These are phyloP conservation scores for Columba guinea DNA, from an alignment of 2,797 vertebrate genomes.

Conservation along the genomic window DNA sequence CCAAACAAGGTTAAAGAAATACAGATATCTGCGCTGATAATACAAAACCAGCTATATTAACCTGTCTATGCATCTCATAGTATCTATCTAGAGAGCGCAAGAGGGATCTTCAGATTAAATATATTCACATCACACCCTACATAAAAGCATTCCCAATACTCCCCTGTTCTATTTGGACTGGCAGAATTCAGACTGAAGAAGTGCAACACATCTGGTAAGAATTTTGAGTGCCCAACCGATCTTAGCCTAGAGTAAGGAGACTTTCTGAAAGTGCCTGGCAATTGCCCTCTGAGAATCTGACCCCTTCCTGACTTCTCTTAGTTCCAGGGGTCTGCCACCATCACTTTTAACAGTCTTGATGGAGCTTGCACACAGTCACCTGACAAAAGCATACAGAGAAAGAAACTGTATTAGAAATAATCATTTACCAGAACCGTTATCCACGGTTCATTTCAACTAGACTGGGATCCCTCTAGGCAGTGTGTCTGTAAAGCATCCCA, in stretches of 20 bases:
- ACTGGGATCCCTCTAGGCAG: not conserved
- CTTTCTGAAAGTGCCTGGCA: not conserved
- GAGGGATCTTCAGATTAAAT: not conserved
- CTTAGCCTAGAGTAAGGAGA: not conserved
- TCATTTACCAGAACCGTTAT: not conserved
- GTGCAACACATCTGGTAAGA: not conserved
- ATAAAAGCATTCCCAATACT: not conserved
- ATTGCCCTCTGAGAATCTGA: not conserved
- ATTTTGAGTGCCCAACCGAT: not conserved
- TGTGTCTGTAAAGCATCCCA: not conserved
- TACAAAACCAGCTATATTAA: not conserved
- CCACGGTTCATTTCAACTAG: not conserved
- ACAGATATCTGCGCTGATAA: not conserved
- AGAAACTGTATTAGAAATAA: not conserved
- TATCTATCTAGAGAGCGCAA: not conserved
- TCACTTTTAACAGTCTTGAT: not conserved
- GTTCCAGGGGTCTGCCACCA: not conserved
- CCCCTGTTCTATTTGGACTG: not conserved
- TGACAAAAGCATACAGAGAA: not conserved
- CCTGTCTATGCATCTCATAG: not conserved
- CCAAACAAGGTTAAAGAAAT: not conserved
- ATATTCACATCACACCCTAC: not conserved
- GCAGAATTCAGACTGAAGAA: not conserved
- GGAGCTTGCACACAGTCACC: not conserved
- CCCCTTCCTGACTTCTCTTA: not conserved